Conservation (phyloP, 2,113 vertebrate species). For the Bostrychus sinensis region DNA sequence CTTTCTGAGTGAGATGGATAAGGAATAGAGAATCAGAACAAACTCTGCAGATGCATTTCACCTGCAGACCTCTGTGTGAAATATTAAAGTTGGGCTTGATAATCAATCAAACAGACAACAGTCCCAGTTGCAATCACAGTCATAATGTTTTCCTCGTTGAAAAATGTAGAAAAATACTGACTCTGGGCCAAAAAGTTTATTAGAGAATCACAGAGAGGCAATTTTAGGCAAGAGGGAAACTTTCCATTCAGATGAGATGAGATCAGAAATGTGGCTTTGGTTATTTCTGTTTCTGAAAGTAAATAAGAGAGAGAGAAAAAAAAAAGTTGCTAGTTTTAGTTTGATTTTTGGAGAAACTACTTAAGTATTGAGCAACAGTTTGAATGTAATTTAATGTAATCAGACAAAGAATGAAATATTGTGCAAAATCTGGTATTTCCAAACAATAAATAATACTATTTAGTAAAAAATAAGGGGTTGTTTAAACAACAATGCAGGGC, state of each 20-base stretch:
- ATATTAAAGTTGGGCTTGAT: slow-evolving; percentile 21
- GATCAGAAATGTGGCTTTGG: neutral
- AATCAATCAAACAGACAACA: slow-evolving; percentile 53
- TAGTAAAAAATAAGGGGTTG: too few relatives aligned
- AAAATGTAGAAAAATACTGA: slow-evolving; percentile 27
- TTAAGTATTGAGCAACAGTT: too few relatives aligned
- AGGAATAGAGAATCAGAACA: slow-evolving; percentile 43
- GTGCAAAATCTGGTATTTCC: too few relatives aligned
- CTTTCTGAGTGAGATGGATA: slow-evolving; percentile 36
- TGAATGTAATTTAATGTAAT: too few relatives aligned
- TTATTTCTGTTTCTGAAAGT: neutral
- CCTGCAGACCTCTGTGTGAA: slow-evolving; percentile 26
- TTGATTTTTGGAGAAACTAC: neutral
- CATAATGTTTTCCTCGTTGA: slow-evolving; percentile 27
- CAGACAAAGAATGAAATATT: too few relatives aligned
- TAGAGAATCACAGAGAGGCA: slow-evolving; percentile 11
- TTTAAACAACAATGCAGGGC: too few relatives aligned
- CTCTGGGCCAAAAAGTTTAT: slow-evolving; percentile 23
- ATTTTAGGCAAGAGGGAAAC: neutral
- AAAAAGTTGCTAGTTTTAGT: neutral
- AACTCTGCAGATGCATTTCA: slow-evolving; percentile 38
- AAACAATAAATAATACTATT: too few relatives aligned
- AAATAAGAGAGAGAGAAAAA: neutral
- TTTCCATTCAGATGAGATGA: neutral
- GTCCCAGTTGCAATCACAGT: slow-evolving; percentile 22